Percentiles rank a stretch among this genome's conserved stretches.
phyloP scores from a whole-genome alignment of 2,797 vertebrate genomes.

The Sebastes nivosus region DNA sequence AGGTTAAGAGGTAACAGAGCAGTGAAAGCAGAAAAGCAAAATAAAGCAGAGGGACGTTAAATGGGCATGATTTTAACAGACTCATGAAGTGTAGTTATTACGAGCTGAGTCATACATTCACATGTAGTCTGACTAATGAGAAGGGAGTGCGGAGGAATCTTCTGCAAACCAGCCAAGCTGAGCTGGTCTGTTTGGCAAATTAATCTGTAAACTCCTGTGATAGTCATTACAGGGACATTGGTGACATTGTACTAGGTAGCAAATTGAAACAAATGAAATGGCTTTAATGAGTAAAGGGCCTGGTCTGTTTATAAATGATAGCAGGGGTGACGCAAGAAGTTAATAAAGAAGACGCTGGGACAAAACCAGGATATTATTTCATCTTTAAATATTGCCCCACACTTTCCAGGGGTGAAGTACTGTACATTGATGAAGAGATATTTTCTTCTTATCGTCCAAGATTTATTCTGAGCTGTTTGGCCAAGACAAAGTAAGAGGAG shows the following conservation, averaged over 20 bases:
- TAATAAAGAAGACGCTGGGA: constrained; percentile 39
- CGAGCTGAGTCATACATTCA: constrained; percentile 48
- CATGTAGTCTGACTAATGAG: constrained; percentile 53
- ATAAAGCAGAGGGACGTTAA: constrained; percentile 25
- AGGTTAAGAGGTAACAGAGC: neutral
- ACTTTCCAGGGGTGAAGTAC: constrained; percentile 35
- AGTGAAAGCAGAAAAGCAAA: constrained; percentile 15
- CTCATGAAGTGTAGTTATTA: constrained; percentile 35
- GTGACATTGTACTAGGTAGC: constrained; percentile 53
- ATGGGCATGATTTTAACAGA: constrained; percentile 42
- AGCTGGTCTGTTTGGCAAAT: constrained; percentile 46
- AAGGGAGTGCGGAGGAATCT: constrained; percentile 23
- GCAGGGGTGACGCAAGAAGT: constrained; percentile 45
- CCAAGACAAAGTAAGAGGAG: constrained; percentile 49
- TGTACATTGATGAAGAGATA: constrained; percentile 64
- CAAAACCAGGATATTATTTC: constrained; percentile 41
- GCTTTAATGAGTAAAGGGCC: constrained; percentile 58
- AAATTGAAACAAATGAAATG: constrained; percentile 60
- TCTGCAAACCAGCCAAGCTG: constrained; percentile 28
- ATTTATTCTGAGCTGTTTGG: constrained; percentile 55
- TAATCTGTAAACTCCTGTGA: constrained; percentile 48
- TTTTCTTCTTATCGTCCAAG: constrained; percentile 59
- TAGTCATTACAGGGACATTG: constrained; percentile 47
- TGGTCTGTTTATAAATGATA: constrained; percentile 51
- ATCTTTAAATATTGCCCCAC: constrained; percentile 35